Evolutionary conservation across 2,797 vertebrate species (phyloP).

Genomic region (Karalla daura): DNA sequence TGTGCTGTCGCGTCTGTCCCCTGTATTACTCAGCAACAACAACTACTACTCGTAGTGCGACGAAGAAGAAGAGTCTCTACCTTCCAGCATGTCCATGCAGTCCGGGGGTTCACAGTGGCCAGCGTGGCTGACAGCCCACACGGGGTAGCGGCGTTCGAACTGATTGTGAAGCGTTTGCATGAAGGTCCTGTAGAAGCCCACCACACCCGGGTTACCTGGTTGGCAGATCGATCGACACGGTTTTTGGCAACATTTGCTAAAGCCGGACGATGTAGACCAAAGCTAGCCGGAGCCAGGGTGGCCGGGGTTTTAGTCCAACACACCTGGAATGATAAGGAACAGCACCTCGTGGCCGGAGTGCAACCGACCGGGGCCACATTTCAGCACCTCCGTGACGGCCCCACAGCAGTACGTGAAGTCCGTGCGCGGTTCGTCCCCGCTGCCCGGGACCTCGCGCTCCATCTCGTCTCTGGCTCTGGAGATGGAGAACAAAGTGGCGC

Average conservation of each 20-base stretch:
- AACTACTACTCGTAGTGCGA: no score
- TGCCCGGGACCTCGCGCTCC: conserved; percentile 54
- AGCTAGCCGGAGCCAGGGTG: no score
- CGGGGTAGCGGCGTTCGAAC: conserved; percentile 84
- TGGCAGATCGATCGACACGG: no score
- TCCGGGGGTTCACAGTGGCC: conserved; percentile 89
- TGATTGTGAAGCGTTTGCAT: conserved; percentile 86
- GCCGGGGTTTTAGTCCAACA: background rate
- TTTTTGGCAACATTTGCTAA: no score
- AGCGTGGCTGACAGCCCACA: conserved; percentile 94
- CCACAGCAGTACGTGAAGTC: conserved; percentile 90
- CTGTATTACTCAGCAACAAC: no score
- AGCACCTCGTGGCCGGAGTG: conserved; percentile 79
- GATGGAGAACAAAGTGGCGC: conserved; percentile 7
- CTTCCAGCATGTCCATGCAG: conserved; percentile 90
- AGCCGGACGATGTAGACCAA: no score
- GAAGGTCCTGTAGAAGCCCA: conserved; percentile 91
- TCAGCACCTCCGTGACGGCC: conserved; percentile 89
- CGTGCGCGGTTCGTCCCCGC: conserved; percentile 75
- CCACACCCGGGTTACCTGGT: conserved; percentile 94
- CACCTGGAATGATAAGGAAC: conserved; percentile 91
- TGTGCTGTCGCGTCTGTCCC: no score
- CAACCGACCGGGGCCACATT: conserved; percentile 86
- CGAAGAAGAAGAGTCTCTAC: conserved; percentile 71
- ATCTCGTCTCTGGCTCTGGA: conserved; percentile 72